These are phyloP conservation scores for Anomalospiza imberbis DNA, from an alignment of 2,797 vertebrate genomes.

Conservation along the genomic window DNA sequence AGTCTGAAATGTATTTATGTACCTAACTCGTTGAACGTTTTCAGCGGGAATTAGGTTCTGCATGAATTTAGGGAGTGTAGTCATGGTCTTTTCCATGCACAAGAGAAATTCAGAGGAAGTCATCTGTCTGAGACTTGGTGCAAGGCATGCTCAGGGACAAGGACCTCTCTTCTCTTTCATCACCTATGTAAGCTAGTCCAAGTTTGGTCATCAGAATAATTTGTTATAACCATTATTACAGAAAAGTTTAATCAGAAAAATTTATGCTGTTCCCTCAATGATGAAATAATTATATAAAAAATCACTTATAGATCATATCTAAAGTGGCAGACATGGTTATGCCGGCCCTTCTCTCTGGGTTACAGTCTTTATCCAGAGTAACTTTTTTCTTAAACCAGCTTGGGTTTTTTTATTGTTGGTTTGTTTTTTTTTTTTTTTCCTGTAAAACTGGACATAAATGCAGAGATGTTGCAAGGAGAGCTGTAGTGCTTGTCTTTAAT, in stretches of 20 bases:
- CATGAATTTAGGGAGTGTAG: background rate
- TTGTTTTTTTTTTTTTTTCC: background rate
- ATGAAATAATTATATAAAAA: constrained; percentile 14
- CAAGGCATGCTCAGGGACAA: background rate
- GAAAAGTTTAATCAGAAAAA: background rate
- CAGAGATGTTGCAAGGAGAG: constrained; percentile 67
- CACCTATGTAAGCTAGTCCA: background rate
- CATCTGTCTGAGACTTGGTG: fast-evolving
- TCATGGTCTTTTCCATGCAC: background rate
- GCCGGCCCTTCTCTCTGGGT: background rate
- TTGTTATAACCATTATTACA: background rate
- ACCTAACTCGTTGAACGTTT: background rate
- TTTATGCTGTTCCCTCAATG: background rate
- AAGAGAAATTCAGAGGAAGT: background rate
- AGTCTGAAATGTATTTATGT: background rate
- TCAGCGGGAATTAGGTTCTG: background rate
- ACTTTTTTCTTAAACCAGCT: constrained; percentile 43
- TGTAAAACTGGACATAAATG: constrained; percentile 61
- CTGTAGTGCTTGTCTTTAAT: constrained; percentile 69
- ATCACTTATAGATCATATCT: background rate
- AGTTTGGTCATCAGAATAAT: background rate
- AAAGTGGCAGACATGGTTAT: background rate
- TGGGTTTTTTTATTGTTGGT: background rate
- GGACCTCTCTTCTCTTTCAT: background rate
- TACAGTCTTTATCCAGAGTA: constrained; percentile 12